Conservation (phyloP, 2,113 vertebrate genomes). For the Butorides virescens region DNA sequence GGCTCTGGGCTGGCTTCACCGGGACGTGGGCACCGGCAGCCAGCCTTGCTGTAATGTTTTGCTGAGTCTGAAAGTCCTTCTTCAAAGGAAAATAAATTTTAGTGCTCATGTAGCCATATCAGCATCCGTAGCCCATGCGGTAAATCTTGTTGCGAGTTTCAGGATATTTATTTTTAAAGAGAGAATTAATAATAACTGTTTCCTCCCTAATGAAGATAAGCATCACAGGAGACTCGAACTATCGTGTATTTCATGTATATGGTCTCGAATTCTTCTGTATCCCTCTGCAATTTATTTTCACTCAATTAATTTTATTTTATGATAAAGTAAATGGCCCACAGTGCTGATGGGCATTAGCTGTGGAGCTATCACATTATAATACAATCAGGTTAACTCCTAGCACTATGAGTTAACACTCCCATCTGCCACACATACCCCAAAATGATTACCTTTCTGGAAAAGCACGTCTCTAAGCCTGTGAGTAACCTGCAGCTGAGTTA, state of each 20-base stretch:
- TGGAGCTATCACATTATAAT: slow-evolving; percentile 30
- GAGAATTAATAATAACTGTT: slow-evolving; percentile 70
- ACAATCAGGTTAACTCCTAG: slow-evolving; percentile 68
- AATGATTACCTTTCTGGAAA: not conserved
- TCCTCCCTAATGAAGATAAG: slow-evolving; percentile 71
- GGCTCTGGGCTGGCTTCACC: not conserved
- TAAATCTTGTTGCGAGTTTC: slow-evolving; percentile 17
- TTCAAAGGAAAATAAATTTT: not conserved
- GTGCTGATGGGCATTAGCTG: slow-evolving; percentile 48
- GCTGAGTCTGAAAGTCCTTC: not conserved
- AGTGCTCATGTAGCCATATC: accelerated
- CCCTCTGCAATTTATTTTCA: slow-evolving; percentile 65
- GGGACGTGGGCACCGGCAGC: not conserved
- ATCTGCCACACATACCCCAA: slow-evolving; percentile 10
- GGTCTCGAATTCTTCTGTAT: slow-evolving; percentile 56
- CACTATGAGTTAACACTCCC: slow-evolving; percentile 62
- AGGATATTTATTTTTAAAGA: slow-evolving; percentile 53
- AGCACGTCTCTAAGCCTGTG: not conserved
- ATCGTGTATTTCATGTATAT: slow-evolving; percentile 30
- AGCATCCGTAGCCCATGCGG: accelerated
- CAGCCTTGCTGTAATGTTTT: accelerated
- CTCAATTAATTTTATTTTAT: slow-evolving; percentile 74
- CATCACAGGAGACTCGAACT: not conserved
- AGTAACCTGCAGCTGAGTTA: not conserved
- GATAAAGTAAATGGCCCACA: slow-evolving; percentile 76